These are phyloP conservation scores for Seira musarum DNA, from an alignment of 2,888 invertebrate genomes.

Conservation along the genomic window DNA sequence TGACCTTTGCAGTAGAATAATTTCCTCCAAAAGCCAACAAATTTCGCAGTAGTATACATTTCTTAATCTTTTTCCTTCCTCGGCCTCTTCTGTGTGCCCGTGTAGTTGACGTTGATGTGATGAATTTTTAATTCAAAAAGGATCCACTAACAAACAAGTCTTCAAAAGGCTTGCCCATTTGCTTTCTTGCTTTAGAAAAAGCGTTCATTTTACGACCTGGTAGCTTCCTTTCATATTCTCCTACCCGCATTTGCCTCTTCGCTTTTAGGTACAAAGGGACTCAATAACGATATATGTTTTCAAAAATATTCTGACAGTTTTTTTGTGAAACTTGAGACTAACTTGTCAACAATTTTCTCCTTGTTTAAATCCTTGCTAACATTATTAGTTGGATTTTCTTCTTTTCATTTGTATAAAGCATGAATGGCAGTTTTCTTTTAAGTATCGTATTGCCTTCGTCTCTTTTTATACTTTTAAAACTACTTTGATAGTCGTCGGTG, in stretches of 20 bases:
- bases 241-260: background rate
- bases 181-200: background rate
- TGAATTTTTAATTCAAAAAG: slow-evolving; percentile 55
- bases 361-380: background rate
- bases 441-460: background rate
- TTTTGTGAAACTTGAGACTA: background rate
- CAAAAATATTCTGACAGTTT: background rate
- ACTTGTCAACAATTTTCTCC: background rate
- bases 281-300: background rate
- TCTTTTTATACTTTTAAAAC: too few species aligned
- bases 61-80: slow-evolving; percentile 1
- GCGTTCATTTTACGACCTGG: too few species aligned
- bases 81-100: background rate
- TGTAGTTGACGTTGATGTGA: slow-evolving; percentile 42
- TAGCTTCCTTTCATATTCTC: too few species aligned
- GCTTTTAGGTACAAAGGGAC: too few species aligned
- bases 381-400: slow-evolving; percentile 1
- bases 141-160: slow-evolving; percentile 35
- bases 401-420: slow-evolving; percentile 36
- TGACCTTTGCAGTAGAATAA: background rate
- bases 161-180: slow-evolving; percentile 5
- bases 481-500: too few species aligned
- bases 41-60: background rate
- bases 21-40: too few species aligned
- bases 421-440: slow-evolving; percentile 19